phyloP scores from a whole-genome alignment of 53 echinoderm and acorn worm species.

The Crossaster papposus region DNA sequence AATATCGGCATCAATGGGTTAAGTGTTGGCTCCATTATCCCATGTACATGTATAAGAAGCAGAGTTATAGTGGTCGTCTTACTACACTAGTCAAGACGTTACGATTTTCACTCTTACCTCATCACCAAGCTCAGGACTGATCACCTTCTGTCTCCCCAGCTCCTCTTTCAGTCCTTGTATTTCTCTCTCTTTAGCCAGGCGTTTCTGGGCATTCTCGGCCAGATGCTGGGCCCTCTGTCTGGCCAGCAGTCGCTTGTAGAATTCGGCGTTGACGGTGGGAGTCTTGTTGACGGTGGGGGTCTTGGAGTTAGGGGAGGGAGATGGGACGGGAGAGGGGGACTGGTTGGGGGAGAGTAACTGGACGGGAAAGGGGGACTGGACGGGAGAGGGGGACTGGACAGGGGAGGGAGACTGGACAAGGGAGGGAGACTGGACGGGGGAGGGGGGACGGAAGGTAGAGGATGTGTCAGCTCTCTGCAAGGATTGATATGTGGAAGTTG shows the following conservation, averaged over 20 bases:
- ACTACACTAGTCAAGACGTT: no score
- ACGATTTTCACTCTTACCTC: slow-evolving; percentile 30
- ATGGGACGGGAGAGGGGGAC: background rate
- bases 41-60: no score
- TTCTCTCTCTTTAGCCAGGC: slow-evolving; percentile 66
- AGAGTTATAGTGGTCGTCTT: no score
- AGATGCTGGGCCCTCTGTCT: slow-evolving; percentile 73
- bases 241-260: slow-evolving; percentile 54
- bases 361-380: slow-evolving; percentile 16
- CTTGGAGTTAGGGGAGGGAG: background rate
- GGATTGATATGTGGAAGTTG: background rate
- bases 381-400: background rate
- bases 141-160: slow-evolving; percentile 16
- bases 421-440: slow-evolving; percentile 2
- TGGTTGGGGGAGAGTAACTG: no score
- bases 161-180: slow-evolving; percentile 54
- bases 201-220: slow-evolving; percentile 71
- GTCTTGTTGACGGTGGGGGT: background rate
- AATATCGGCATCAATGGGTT: no score
- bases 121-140: background rate
- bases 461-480: slow-evolving; percentile 32
- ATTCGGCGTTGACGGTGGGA: background rate
- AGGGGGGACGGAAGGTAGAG: slow-evolving; percentile 5
- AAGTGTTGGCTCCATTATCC: no score
- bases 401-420: background rate